Conservation (phyloP, 2,888 invertebrate species). For the Drosophila atripex region DNA sequence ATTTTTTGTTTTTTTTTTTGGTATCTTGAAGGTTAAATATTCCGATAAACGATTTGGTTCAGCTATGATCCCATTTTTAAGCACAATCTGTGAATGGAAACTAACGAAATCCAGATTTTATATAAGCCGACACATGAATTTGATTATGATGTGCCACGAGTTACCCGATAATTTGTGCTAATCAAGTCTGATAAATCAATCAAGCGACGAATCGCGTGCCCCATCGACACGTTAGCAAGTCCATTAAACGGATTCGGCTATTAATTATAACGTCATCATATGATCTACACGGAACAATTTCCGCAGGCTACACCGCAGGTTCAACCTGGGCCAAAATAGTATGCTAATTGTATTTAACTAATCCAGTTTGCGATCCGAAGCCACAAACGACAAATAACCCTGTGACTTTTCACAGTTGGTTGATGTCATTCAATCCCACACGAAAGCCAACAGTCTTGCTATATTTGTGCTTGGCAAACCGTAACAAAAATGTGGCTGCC, state of each 20-base stretch:
- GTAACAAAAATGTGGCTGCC: slow-evolving; percentile 7
- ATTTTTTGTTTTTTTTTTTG: slow-evolving; percentile 7
- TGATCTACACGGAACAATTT: slow-evolving; percentile 17
- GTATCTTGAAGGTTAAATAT: slow-evolving; percentile 18
- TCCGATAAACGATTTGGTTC: slow-evolving; percentile 14
- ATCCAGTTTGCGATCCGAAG: slow-evolving; percentile 6
- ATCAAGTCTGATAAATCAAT: slow-evolving; percentile 49
- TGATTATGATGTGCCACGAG: slow-evolving; percentile 36
- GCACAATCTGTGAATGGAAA: slow-evolving; percentile 12
- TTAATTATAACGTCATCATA: slow-evolving; percentile 15
- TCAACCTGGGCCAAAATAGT: slow-evolving; percentile 8
- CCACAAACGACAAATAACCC: slow-evolving; percentile 4
- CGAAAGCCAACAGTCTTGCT: not conserved
- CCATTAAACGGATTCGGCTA: slow-evolving; percentile 7
- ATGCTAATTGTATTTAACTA: slow-evolving; percentile 6
- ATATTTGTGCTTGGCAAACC: slow-evolving; percentile 43
- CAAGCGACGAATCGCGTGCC: slow-evolving; percentile 23
- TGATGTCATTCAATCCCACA: slow-evolving; percentile 46
- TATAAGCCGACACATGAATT: slow-evolving; percentile 43
- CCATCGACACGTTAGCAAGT: slow-evolving; percentile 6
- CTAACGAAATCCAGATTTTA: slow-evolving; percentile 9
- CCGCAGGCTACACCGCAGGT: not conserved
- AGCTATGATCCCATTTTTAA: not conserved
- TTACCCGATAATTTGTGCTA: slow-evolving; percentile 53
- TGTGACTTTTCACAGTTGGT: slow-evolving; percentile 40